Conservation (phyloP, 2,888 invertebrate species). For the Cheilosia variabilis region DNA sequence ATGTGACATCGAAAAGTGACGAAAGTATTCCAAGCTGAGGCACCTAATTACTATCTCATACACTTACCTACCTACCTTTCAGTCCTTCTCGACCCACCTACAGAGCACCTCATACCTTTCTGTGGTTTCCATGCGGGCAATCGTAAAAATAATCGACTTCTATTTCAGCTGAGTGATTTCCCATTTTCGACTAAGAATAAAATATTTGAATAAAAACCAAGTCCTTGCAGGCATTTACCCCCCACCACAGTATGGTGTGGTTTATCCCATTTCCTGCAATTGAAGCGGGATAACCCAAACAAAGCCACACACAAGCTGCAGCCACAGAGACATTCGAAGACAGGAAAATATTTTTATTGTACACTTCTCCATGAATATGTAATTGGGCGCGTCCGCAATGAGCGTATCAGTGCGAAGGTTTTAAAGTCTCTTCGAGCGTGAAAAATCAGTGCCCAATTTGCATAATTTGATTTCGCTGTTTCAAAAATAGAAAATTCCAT, state of each 20-base stretch:
- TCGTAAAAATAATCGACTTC: conserved; percentile 45
- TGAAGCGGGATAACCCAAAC: conserved; percentile 53
- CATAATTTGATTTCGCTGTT: conserved; percentile 76
- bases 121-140: not conserved
- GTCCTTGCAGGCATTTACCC: conserved; percentile 38
- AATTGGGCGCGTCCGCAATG: conserved; percentile 64
- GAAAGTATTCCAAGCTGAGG: too few species aligned
- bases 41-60: too few species aligned
- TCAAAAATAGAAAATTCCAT: conserved; percentile 66
- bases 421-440: conserved; percentile 75
- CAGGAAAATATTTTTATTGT: conserved; percentile 63
- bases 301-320: conserved; percentile 32
- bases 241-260: not conserved
- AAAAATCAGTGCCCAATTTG: conserved; percentile 77
- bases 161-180: conserved; percentile 50
- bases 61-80: too few species aligned
- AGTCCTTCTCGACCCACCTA: too few species aligned
- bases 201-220: conserved; percentile 34
- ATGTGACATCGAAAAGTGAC: too few species aligned
- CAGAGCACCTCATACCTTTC: not conserved
- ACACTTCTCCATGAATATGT: conserved; percentile 70
- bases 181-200: conserved; percentile 31
- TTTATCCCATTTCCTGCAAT: conserved; percentile 37
- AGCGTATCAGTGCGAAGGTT: conserved; percentile 59
- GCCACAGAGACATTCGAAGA: conserved; percentile 53